Percentiles rank a stretch among this genome's conserved stretches.
phyloP scores from a whole-genome alignment of 2,888 invertebrate genomes.

The Ochlodes sylvanus region DNA sequence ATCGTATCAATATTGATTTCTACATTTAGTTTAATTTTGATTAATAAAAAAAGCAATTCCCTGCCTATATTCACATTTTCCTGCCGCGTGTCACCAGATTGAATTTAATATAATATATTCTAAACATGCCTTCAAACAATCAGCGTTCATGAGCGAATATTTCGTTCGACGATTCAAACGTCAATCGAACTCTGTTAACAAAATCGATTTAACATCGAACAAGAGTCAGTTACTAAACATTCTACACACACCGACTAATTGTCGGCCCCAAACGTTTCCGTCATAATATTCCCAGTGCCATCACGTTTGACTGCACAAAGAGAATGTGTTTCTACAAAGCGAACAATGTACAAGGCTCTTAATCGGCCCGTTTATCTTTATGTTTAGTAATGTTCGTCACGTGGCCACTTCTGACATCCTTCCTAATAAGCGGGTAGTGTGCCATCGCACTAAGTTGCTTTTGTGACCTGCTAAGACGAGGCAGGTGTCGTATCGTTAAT shows the following conservation, averaged over 20 bases:
- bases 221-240: neutral
- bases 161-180: neutral
- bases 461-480: conserved; percentile 18
- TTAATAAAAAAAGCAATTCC: too few species aligned
- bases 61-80: too few species aligned
- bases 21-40: too few species aligned
- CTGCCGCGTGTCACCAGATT: too few species aligned
- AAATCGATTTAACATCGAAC: neutral
- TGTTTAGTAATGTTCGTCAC: conserved; percentile 30
- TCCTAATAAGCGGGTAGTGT: conserved; percentile 22
- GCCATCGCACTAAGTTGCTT: conserved; percentile 11
- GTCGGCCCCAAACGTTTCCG: neutral
- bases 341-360: conserved; percentile 32
- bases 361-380: conserved; percentile 28
- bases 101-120: too few species aligned
- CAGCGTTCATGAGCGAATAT: neutral
- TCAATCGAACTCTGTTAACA: neutral
- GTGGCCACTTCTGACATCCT: conserved; percentile 25
- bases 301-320: conserved; percentile 23
- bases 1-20: too few species aligned
- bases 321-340: conserved; percentile 29
- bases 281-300: neutral
- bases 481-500: neutral
- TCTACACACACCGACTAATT: neutral
- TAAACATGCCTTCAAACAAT: neutral